These are phyloP conservation scores for Erebia ligea DNA, from an alignment of 2,888 invertebrate genomes.

Conservation along the genomic window DNA sequence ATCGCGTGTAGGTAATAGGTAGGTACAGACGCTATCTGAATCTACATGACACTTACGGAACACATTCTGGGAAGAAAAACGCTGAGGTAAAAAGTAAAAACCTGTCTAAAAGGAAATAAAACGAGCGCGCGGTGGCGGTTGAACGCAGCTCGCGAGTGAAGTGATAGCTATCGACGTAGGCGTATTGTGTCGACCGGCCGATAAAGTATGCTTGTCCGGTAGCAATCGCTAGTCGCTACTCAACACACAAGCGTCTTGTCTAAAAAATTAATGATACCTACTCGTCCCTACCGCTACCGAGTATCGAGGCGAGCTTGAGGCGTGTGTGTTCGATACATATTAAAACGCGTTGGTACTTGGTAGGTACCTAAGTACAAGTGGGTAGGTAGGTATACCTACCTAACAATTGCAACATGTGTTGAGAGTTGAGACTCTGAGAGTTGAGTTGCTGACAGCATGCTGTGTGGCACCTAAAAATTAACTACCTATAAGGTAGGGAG, in stretches of 20 bases:
- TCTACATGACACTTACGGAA: slow-evolving; percentile 26
- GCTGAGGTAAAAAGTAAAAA: slow-evolving; percentile 45
- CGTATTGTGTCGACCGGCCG: slow-evolving; percentile 59
- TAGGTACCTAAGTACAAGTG: slow-evolving; percentile 10
- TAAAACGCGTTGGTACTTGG: slow-evolving; percentile 9
- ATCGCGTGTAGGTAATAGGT: slow-evolving; percentile 21
- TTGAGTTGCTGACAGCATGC: no score
- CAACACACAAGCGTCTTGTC: slow-evolving; percentile 50
- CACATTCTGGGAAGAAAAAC: slow-evolving; percentile 32
- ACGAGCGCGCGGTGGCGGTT: slow-evolving; percentile 48
- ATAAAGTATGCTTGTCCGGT: slow-evolving; percentile 67
- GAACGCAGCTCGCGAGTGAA: slow-evolving; percentile 40
- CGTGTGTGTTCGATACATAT: neutral
- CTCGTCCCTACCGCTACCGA: slow-evolving; percentile 6
- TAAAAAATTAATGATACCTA: slow-evolving; percentile 55
- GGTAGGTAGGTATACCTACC: slow-evolving; percentile 4
- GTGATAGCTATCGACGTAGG: slow-evolving; percentile 51
- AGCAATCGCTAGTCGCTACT: slow-evolving; percentile 53
- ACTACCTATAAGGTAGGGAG: neutral
- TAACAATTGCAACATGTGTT: neutral
- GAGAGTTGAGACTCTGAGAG: neutral
- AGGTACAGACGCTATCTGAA: slow-evolving; percentile 23
- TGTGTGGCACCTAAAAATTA: no score
- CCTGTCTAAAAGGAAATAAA: slow-evolving; percentile 50
- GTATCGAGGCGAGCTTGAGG: neutral